These are phyloP conservation scores for Chiloscyllium punctatum DNA, from an alignment of 2,797 vertebrate species.

Conservation along the genomic window DNA sequence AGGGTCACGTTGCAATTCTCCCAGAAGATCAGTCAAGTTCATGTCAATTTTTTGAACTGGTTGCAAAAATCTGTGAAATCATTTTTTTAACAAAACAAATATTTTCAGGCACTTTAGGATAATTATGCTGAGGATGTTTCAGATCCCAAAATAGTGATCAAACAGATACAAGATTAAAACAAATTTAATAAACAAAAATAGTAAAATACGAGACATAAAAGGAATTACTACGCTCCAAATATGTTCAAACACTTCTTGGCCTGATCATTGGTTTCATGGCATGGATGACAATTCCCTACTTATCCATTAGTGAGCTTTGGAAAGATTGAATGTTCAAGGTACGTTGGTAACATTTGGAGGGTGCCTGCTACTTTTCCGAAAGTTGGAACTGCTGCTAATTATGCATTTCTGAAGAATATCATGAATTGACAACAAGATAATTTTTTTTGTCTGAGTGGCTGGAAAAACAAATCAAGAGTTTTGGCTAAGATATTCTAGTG, in stretches of 20 bases:
- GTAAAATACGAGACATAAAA: neutral
- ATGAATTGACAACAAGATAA: neutral
- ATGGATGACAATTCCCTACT: neutral
- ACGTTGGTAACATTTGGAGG: neutral
- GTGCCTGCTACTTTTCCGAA: neutral
- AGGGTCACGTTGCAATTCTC: constrained; percentile 88
- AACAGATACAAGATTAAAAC: neutral
- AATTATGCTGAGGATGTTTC: neutral
- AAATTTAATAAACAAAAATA: neutral
- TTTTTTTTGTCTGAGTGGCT: too few relatives aligned
- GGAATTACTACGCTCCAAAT: neutral
- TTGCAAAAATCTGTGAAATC: constrained; percentile 74
- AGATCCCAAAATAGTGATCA: neutral
- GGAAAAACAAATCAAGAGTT: neutral
- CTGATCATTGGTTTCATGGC: neutral
- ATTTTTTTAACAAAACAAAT: neutral
- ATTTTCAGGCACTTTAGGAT: neutral
- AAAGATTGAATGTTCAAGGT: neutral
- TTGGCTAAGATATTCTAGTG: neutral
- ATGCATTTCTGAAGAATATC: neutral
- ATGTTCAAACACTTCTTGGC: neutral
- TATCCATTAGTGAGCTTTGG: neutral
- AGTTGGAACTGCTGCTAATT: neutral
- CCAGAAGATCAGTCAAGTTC: constrained; percentile 93
- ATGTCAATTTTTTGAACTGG: constrained; percentile 96